Evolutionary conservation across 2,797 vertebrate species (phyloP).

Genomic region (Cirrhinus molitorella): DNA sequence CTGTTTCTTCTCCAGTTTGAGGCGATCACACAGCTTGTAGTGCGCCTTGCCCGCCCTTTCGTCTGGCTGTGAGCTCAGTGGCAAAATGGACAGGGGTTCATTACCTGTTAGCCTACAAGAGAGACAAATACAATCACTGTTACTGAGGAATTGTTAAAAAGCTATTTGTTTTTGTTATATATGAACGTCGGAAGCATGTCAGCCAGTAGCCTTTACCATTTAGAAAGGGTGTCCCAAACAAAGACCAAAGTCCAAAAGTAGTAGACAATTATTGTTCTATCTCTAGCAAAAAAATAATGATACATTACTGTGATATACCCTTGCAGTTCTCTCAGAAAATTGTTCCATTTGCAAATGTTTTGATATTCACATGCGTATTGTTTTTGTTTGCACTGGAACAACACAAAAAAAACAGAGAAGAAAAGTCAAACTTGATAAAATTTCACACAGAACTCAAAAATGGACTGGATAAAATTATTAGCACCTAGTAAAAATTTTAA

Average conservation of each 20-base stretch:
- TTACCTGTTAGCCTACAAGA: slow-evolving; percentile 91
- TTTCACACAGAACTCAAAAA: too few relatives aligned
- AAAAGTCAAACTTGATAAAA: too few relatives aligned
- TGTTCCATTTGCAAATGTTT: too few relatives aligned
- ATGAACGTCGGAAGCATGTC: not conserved
- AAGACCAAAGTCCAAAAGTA: not conserved
- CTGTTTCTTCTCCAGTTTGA: slow-evolving; percentile 98
- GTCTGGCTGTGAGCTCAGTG: slow-evolving; percentile 92
- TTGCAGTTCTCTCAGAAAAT: too few relatives aligned
- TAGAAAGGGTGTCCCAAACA: not conserved
- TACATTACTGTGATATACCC: not conserved
- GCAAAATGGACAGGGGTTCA: slow-evolving; percentile 95
- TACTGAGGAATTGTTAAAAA: not conserved
- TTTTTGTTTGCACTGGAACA: too few relatives aligned
- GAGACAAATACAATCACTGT: not conserved
- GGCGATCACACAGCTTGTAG: slow-evolving; percentile 97
- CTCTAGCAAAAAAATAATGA: not conserved
- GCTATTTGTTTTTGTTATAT: not conserved
- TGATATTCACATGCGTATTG: too few relatives aligned
- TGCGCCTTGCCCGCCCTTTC: slow-evolving; percentile 88
- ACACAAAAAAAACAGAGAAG: too few relatives aligned
- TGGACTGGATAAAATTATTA: too few relatives aligned
- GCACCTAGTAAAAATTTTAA: too few relatives aligned
- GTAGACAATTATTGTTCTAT: not conserved
- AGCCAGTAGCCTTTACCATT: not conserved